Evolutionary conservation across 2,113 vertebrate genomes (phyloP).

Genomic region (Lycaon pictus): DNA sequence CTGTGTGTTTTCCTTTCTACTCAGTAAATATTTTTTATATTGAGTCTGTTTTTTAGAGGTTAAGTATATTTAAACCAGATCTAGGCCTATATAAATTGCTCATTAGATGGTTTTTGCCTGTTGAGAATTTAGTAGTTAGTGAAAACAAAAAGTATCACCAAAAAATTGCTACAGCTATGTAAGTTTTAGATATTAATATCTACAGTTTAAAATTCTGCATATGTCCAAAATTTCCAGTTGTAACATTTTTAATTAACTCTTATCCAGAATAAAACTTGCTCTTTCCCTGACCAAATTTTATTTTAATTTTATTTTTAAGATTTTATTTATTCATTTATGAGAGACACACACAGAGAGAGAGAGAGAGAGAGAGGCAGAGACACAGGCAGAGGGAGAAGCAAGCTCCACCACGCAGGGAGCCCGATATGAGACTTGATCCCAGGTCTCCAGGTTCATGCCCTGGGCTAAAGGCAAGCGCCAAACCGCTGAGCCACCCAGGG

Average conservation of each 20-base stretch:
- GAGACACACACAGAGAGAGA: too few species aligned
- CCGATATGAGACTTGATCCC: too few species aligned
- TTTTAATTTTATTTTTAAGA: too few species aligned
- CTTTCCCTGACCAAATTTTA: neutral
- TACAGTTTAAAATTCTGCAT: neutral
- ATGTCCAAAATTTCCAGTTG: neutral
- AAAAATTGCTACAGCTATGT: neutral
- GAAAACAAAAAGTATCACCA: neutral
- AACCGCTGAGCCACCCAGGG: too few species aligned
- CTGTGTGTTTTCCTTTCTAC: neutral
- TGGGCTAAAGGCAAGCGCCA: too few species aligned
- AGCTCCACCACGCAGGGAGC: too few species aligned
- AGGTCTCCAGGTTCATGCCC: too few species aligned
- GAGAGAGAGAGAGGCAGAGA: too few species aligned
- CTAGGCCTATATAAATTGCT: neutral
- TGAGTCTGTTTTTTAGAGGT: neutral
- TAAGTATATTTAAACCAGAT: neutral
- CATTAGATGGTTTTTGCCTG: neutral
- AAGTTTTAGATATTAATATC: neutral
- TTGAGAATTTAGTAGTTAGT: neutral
- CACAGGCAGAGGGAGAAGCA: too few species aligned
- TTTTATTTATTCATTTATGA: too few species aligned
- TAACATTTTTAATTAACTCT: slow-evolving; percentile 23
- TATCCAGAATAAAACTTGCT: neutral
- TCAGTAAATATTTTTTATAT: slow-evolving; percentile 1